Evolutionary conservation across 53 echinoderm and acorn worm species (phyloP), one percentile per base, ranked within the genome.

Genomic region (Zoroaster sp.): DNA sequence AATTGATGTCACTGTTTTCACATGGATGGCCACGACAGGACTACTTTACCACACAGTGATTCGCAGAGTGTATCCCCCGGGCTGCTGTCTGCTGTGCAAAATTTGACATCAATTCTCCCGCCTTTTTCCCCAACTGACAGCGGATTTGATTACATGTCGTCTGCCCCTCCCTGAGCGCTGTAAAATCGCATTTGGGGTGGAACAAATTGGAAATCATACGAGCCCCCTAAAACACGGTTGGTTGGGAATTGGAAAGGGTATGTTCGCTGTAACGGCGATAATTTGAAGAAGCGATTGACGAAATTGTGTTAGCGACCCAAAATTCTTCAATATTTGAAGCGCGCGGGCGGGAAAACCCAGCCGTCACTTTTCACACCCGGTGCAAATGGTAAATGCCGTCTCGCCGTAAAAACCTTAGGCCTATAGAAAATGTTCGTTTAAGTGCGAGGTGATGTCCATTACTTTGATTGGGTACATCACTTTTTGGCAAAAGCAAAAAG

Each of bases 141-240:
- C n/a, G 15, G 70, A 85, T 85, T 85, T 69, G 85, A 85, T 85
- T 85, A 85, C 55, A 31, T 45, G 71, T 49, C 35, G 85, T 71
- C 45, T 85, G 85, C 85, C 85, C 36, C 85, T 85, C 85, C 85
- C 85, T 85, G 69, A 85, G 85, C 66, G 66, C 85, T 70, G 85
- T 20, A 36, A 71, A 85, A 85, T 85, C 85, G 85, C 85, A 85
- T 85, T 85, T 85, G 85, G 85, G 71, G 44, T 37, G 71, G 71
- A 71, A 85, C 85, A 70, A 85, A 85, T 85, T 85, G 85, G 85
- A 85, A 69, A 85, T 85, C 85, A 85, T 85, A 85, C 70, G 51
- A 66, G 52, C 42, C 85, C 85, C 85, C 85, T 85, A 85, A 85
- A 85, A 85, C 70, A 85, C 85, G 85, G 70, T 85, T 85, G 85